Evolutionary conservation across 2,888 invertebrate genomes (phyloP), one percentile per base, ranked within the genome.

Genomic region (Loripinus fragilis): DNA sequence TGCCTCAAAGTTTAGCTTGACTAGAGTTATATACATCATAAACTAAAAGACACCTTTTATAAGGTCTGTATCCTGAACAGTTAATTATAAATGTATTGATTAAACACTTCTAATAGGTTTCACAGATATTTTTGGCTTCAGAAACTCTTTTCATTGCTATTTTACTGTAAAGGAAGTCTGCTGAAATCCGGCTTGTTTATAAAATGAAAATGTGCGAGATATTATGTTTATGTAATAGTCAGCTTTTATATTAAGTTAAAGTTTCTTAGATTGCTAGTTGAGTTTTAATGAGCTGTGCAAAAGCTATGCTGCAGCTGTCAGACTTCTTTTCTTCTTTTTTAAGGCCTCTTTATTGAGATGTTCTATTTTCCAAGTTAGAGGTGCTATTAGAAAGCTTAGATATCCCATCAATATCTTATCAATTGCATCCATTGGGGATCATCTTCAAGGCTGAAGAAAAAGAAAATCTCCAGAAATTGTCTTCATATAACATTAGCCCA

Each of bases 81-180:
- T 45, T 45, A 45, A 45, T 45, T 45, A 45, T 45, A 45, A 45
- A 8, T 45, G 8, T 45, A 45, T 45, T 20, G 42, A 66, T 66
- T 38, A 66, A 41, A 33, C 38, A 45, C 38, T 68, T 20, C 23
- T 45, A 41, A 41, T 48, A 28, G 30, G n/a, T 68, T 42, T 68
- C 68, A 68, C 42, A 66, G 48, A 68, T 28, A 45, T 45, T 42
- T n/a, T 68, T 23, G 33, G 30, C 42, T 68, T 68, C 45, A 30
- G 45, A 45, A 41, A 42, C 41, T n/a, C 35, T 15, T 42, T 68
- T 45, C 45, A 68, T 68, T 68, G 33, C 48, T 42, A 28, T 42
- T 30, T 28, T 68, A 48, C 45, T 45, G 68, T 45, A 28, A 28
- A n/a, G 33, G 68, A 68, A 68, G 33, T 42, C 60, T 60, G 60